Evolutionary conservation across 2,113 vertebrate genomes (phyloP).

Genomic region (Coreoperca whiteheadi): DNA sequence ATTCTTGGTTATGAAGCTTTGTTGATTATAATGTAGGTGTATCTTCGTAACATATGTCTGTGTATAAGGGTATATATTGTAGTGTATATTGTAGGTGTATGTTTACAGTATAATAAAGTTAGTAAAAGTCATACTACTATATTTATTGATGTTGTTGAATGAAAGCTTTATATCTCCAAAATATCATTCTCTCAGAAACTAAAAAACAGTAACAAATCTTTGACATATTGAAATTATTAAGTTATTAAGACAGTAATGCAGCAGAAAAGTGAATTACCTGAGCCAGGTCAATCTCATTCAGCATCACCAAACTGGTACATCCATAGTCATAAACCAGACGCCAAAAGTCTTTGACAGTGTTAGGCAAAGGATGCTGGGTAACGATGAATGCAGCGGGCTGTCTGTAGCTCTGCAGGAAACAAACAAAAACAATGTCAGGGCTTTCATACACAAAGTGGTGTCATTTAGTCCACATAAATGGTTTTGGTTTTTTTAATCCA

Average conservation of each 20-base stretch:
- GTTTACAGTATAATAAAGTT: background rate
- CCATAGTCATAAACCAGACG: slow-evolving; percentile 98
- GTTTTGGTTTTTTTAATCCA: background rate
- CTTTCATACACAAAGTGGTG: background rate
- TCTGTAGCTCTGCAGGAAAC: slow-evolving; percentile 92
- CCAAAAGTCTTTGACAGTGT: slow-evolving; percentile 99
- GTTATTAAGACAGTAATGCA: background rate
- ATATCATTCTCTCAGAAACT: background rate
- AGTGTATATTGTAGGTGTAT: background rate
- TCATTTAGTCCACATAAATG: background rate
- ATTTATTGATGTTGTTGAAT: background rate
- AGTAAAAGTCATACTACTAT: background rate
- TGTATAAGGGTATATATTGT: background rate
- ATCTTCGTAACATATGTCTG: background rate
- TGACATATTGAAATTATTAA: background rate
- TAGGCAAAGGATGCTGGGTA: slow-evolving; percentile 97
- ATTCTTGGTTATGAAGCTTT: background rate
- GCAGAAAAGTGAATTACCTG: slow-evolving; percentile 84
- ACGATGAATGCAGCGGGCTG: slow-evolving; percentile 98
- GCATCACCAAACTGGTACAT: slow-evolving; percentile 97
- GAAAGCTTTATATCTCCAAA: background rate
- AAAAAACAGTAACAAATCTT: background rate
- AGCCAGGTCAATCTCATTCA: slow-evolving; percentile 97
- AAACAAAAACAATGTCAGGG: background rate
- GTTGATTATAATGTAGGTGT: background rate